phyloP scores from a whole-genome alignment of 64 coral and sea anemone species.

The Orbicella faveolata region DNA sequence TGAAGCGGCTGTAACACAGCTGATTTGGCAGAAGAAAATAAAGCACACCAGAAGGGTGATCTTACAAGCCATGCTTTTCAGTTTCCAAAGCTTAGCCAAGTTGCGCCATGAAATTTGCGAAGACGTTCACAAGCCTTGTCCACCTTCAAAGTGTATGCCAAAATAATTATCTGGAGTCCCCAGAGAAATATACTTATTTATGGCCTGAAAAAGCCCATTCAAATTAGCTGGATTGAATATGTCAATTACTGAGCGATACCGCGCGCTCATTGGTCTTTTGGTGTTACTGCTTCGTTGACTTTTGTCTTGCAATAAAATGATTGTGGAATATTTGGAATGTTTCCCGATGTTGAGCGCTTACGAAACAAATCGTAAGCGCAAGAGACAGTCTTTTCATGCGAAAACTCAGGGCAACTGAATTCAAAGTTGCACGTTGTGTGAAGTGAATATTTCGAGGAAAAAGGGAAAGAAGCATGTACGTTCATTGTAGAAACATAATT shows the following conservation, averaged over 20 bases:
- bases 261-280: neutral
- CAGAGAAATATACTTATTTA: constrained; percentile 16
- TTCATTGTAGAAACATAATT: neutral
- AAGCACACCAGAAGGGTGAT: neutral
- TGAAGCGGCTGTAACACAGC: constrained; percentile 5
- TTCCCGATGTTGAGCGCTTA: constrained; percentile 7
- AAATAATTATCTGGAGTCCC: constrained; percentile 15
- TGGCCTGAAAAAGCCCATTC: neutral
- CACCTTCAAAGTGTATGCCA: neutral
- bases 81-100: neutral
- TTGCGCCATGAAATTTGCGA: neutral
- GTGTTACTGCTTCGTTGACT: constrained; percentile 31
- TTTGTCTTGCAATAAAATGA: constrained; percentile 23
- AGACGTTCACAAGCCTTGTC: neutral
- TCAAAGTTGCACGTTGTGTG: too few relatives aligned
- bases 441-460: neutral
- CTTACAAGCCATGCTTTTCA: constrained; percentile 1
- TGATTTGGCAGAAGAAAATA: neutral
- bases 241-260: constrained; percentile 2
- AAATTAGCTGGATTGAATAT: constrained; percentile 17
- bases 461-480: neutral
- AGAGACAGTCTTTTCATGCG: neutral
- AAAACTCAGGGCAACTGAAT: neutral
- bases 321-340: constrained; percentile 36
- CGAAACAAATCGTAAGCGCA: neutral